Conservation (phyloP, 2,113 vertebrate species). For the Callipepla californica region DNA sequence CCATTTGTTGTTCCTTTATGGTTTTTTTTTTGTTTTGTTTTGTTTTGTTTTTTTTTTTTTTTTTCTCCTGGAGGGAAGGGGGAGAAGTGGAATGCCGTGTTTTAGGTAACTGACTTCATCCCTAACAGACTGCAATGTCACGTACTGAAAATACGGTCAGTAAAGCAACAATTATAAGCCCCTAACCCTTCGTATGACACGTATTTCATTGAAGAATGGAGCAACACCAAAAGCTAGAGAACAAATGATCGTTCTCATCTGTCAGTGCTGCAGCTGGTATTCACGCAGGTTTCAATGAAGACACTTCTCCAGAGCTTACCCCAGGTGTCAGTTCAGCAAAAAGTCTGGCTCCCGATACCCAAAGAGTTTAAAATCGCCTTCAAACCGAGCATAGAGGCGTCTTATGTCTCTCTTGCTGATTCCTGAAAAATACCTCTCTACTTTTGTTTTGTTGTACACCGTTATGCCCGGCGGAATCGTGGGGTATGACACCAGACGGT, state of each 20-base stretch:
- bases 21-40: too few species aligned
- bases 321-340: constrained; percentile 83
- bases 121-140: constrained; percentile 10
- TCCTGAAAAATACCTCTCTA: constrained; percentile 91
- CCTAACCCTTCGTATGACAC: constrained; percentile 41
- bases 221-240: constrained; percentile 47
- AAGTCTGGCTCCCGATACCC: constrained; percentile 92
- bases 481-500: constrained; percentile 90
- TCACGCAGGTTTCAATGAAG: constrained; percentile 8
- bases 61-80: background rate
- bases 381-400: constrained; percentile 88
- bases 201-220: constrained; percentile 55
- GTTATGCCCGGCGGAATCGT: constrained; percentile 95
- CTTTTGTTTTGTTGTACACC: constrained; percentile 92
- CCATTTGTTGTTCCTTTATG: background rate
- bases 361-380: constrained; percentile 94
- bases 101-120: background rate
- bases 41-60: too few species aligned
- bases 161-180: constrained; percentile 43
- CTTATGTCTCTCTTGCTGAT: constrained; percentile 91
- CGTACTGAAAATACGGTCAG: constrained; percentile 34
- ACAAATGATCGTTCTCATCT: constrained; percentile 23
- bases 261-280: constrained; percentile 19
- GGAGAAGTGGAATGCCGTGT: background rate
- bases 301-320: constrained; percentile 3